Evolutionary conservation across 2,888 invertebrate genomes (phyloP), one percentile per base, ranked within the genome.

Genomic region (Ernsta delagoae): DNA sequence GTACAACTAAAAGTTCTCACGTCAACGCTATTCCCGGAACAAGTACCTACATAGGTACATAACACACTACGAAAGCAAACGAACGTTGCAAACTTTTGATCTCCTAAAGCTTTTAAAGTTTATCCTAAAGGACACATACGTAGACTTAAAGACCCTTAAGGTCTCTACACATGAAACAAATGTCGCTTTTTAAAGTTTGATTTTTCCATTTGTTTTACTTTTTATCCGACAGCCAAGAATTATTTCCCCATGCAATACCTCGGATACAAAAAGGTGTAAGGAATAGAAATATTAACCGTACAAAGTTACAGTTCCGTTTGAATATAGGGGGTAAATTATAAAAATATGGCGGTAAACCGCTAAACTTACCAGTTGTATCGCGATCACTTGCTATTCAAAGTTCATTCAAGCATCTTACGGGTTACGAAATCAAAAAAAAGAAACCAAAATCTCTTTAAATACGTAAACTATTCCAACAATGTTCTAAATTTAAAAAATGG

Each of bases 341-440:
- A 62, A 68, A 54, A 68, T 68, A 16, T 62, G 54, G 56, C 61
- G 48, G 56, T 48, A 54, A 45, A 59, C 50, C 48, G 65, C 50
- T 66, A 43, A 59, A 68, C 67, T 68, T 68, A 68, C 67, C 67
- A 48, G 61, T 16, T 48, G 45, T 45, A 45, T 57, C 67, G 39
- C 67, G 67, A 68, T 57, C 61, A 39, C 67, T 45, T 34, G 50
- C 43, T 61, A 61, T 31, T 24, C 16, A 36, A 57, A 34, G 45
- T 57, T 68, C 56, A 68, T 57, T 61, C 36, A 34, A 41, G 36
- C 68, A 68, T 67, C 31, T 54, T 57, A 62, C 39, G 50, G 41
- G 24, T 66, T 16, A 11, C 5, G 6, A 67, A 39, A 68, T 41
- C 39, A 53, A 7, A 34, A 57, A 62, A 9, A 31, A 62, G n/a